phyloP scores from a whole-genome alignment of 2,797 vertebrate species.

The Taeniopygia guttata region DNA sequence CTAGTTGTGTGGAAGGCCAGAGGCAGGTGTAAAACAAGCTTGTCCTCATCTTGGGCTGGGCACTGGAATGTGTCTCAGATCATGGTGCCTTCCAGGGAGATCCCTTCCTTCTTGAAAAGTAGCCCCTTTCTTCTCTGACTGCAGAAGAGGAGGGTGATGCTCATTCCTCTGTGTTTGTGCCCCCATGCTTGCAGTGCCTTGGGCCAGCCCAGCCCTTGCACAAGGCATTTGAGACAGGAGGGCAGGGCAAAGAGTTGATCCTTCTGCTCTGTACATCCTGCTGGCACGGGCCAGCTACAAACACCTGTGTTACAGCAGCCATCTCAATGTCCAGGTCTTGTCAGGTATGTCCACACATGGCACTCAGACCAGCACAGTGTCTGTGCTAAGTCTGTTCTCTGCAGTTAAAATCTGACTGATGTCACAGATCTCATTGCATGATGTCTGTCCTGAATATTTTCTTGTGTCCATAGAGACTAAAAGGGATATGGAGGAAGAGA shows the following conservation, averaged over 20 bases:
- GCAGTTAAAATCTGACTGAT: neutral
- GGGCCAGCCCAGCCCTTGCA: neutral
- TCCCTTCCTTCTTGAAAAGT: neutral
- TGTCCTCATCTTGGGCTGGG: neutral
- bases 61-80: neutral
- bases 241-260: neutral
- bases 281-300: neutral
- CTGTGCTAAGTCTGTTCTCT: neutral
- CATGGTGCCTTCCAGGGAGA: neutral
- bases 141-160: neutral
- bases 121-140: neutral
- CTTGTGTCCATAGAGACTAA: neutral
- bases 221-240: neutral
- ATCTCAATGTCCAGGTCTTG: neutral
- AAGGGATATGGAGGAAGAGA: neutral
- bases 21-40: neutral
- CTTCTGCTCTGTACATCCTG: neutral
- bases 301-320: neutral
- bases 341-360: rapidly evolving
- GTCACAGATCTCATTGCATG: neutral
- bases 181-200: neutral
- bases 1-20: neutral
- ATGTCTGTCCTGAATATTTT: neutral
- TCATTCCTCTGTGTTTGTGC: rapidly evolving
- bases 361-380: neutral